Conservation (phyloP, 2,797 vertebrate species). For the Gila robusta region DNA sequence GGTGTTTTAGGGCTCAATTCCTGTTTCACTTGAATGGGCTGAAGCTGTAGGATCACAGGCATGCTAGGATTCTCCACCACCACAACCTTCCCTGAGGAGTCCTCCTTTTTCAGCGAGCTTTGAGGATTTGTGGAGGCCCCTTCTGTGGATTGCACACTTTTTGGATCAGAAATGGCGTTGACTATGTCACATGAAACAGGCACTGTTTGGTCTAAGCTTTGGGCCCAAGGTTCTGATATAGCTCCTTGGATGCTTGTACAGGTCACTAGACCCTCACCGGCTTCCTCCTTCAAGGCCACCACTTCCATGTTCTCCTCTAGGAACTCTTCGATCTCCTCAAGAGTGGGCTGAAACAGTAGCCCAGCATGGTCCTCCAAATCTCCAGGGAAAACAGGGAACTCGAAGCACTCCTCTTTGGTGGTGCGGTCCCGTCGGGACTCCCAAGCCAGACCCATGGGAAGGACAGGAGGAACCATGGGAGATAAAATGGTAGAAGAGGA, state of each 20-base stretch:
- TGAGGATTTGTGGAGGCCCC: conserved; percentile 5
- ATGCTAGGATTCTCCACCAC: conserved; percentile 72
- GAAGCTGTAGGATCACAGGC: conserved; percentile 90
- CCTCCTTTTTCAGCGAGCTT: conserved; percentile 46
- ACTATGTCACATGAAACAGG: conserved; percentile 68
- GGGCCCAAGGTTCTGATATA: conserved; percentile 70
- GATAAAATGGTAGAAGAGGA: conserved; percentile 30
- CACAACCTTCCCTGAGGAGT: conserved; percentile 22
- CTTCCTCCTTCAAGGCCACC: conserved; percentile 77
- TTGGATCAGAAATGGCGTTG: conserved; percentile 71
- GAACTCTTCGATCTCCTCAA: conserved; percentile 99
- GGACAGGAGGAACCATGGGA: conserved; percentile 62
- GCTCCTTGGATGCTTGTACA: conserved; percentile 49
- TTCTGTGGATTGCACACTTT: conserved; percentile 68
- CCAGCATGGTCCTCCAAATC: conserved; percentile 85
- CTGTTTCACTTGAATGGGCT: conserved; percentile 91
- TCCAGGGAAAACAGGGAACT: conserved; percentile 82
- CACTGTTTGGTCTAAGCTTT: conserved; percentile 80
- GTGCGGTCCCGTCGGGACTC: conserved; percentile 75
- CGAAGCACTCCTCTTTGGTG: conserved; percentile 87
- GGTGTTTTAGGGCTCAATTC: conserved; percentile 76
- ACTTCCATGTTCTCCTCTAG: conserved; percentile 96
- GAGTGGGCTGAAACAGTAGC: conserved; percentile 92
- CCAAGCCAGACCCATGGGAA: conserved; percentile 81
- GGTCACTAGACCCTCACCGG: conserved; percentile 57